Conservation (phyloP, 2,797 vertebrate genomes). For the Alauda arvensis region DNA sequence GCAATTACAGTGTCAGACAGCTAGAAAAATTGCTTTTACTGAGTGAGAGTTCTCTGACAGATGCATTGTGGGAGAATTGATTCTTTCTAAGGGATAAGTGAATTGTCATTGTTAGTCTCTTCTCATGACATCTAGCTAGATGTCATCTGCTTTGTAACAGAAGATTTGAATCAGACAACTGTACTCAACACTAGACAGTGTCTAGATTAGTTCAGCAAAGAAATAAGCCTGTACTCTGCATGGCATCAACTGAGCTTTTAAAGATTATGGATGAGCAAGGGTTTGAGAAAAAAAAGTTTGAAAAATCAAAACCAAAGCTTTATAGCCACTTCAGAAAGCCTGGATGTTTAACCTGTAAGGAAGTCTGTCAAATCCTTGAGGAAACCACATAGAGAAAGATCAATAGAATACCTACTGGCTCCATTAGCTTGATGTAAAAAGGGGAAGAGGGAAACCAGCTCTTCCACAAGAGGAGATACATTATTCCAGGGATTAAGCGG, state of each 20-base stretch:
- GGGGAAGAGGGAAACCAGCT: conserved; percentile 68
- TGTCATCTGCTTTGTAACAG: conserved; percentile 93
- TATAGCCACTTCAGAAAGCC: conserved; percentile 75
- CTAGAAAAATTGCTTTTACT: conserved; percentile 91
- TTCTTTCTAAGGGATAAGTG: conserved; percentile 93
- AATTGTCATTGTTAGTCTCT: conserved; percentile 96
- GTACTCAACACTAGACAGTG: conserved; percentile 78
- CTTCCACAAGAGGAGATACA: conserved; percentile 79
- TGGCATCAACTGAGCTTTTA: conserved; percentile 84
- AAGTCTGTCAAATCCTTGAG: conserved; percentile 80
- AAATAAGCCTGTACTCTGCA: conserved; percentile 83
- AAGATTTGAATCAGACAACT: conserved; percentile 88
- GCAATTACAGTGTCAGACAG: conserved; percentile 96
- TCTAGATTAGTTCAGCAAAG: conserved; percentile 80
- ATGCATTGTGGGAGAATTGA: conserved; percentile 97
- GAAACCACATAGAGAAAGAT: conserved; percentile 82
- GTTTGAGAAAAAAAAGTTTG: conserved; percentile 77
- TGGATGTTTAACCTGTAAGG: conserved; percentile 77
- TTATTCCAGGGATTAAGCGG: conserved; percentile 85
- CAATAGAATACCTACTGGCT: conserved; percentile 87
- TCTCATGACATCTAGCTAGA: conserved; percentile 91
- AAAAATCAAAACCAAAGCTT: conserved; percentile 76
- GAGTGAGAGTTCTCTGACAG: conserved; percentile 92
- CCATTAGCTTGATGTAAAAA: conserved; percentile 93
- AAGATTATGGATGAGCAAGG: conserved; percentile 79